Percentiles rank a stretch among this genome's conserved stretches.
phyloP scores from a whole-genome alignment of 2,888 invertebrate species.

The Digitonthophagus gazella region DNA sequence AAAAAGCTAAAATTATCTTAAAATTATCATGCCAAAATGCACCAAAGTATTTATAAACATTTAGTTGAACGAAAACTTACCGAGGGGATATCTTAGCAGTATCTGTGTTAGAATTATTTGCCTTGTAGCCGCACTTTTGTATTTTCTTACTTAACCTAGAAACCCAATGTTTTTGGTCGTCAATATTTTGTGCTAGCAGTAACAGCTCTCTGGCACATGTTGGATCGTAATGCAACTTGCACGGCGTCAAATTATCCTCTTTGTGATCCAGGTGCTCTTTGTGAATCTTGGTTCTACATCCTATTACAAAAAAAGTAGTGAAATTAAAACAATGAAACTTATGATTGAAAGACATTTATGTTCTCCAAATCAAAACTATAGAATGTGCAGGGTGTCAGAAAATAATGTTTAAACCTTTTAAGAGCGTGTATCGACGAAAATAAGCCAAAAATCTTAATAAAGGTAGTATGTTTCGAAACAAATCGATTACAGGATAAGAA shows the following conservation, averaged over 20 bases:
- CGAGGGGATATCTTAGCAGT: conserved; percentile 74
- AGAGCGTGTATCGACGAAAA: too few relatives aligned
- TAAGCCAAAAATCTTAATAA: too few relatives aligned
- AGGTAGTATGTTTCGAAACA: too few relatives aligned
- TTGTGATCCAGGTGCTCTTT: conserved; percentile 90
- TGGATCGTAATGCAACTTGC: conserved; percentile 95
- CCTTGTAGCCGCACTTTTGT: conserved; percentile 89
- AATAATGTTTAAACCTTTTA: too few relatives aligned
- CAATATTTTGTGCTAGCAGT: conserved; percentile 78
- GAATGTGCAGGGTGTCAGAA: too few relatives aligned
- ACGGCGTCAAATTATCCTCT: conserved; percentile 83
- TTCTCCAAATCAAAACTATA: not conserved
- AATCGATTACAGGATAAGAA: too few relatives aligned
- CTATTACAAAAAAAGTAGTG: conserved; percentile 51
- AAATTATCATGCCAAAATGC: conserved; percentile 1
- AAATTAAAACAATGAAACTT: not conserved
- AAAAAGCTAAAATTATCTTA: not conserved
- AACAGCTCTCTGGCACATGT: conserved; percentile 91
- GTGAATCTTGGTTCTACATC: conserved; percentile 96
- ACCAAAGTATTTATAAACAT: not conserved
- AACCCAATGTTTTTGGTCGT: conserved; percentile 93
- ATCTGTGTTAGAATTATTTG: conserved; percentile 67
- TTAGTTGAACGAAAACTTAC: conserved; percentile 51
- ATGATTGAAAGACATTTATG: not conserved
- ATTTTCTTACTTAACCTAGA: conserved; percentile 86